Evolutionary conservation across 2,113 vertebrate genomes (phyloP).

Genomic region (Cyprinodon brontotheroides): DNA sequence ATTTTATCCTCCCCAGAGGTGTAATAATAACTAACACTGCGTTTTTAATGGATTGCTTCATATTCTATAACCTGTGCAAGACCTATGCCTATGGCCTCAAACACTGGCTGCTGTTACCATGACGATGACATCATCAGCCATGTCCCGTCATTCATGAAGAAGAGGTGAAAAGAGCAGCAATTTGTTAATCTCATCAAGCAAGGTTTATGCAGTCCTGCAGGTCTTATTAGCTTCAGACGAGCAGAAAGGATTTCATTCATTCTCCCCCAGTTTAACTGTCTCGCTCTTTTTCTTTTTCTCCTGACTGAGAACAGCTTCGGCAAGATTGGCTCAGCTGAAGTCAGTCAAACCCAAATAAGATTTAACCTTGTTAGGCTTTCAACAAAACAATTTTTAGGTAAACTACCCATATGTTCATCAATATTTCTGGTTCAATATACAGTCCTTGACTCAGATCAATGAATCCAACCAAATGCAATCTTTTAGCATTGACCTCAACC

Average conservation of each 20-base stretch:
- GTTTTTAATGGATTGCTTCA: slow-evolving; percentile 66
- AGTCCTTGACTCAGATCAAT: slow-evolving; percentile 23
- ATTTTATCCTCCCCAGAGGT: slow-evolving; percentile 58
- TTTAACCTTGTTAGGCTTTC: neutral
- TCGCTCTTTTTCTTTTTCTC: slow-evolving; percentile 4
- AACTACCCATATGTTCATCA: neutral
- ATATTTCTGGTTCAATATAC: slow-evolving; percentile 29
- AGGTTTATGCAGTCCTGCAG: slow-evolving; percentile 3
- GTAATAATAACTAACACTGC: slow-evolving; percentile 47
- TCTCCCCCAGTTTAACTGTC: slow-evolving; percentile 6
- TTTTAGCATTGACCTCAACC: slow-evolving; percentile 33
- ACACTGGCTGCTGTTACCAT: slow-evolving; percentile 60
- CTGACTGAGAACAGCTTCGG: slow-evolving; percentile 19
- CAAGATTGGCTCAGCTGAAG: slow-evolving; percentile 37
- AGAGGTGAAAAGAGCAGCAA: slow-evolving; percentile 36
- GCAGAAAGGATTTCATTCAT: slow-evolving; percentile 30
- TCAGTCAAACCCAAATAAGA: slow-evolving; percentile 42
- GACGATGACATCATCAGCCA: slow-evolving; percentile 58
- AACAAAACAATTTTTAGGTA: neutral
- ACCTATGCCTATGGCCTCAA: slow-evolving; percentile 42
- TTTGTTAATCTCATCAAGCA: slow-evolving; percentile 53
- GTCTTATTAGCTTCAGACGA: slow-evolving; percentile 18
- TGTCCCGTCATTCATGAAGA: slow-evolving; percentile 42
- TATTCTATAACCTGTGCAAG: slow-evolving; percentile 60
- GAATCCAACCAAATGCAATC: slow-evolving; percentile 23